These are phyloP conservation scores for Ectropis grisescens DNA, from an alignment of 1,140 invertebrate species.

Conservation along the genomic window DNA sequence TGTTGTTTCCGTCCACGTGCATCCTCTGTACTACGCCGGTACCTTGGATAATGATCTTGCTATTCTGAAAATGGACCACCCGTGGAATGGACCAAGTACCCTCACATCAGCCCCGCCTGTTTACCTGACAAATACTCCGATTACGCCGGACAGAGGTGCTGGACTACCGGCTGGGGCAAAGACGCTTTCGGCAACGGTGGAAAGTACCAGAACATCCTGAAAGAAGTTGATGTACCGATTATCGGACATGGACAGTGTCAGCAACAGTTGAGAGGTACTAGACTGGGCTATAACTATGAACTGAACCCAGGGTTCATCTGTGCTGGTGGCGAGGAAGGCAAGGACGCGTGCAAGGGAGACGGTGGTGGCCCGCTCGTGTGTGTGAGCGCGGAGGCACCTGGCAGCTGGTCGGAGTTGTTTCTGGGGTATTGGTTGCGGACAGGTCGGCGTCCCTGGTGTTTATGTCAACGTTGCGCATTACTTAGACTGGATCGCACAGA, in stretches of 20 bases:
- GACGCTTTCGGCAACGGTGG: slow-evolving; percentile 91
- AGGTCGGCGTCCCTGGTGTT: slow-evolving; percentile 90
- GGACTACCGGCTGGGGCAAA: slow-evolving; percentile 96
- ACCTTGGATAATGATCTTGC: slow-evolving; percentile 93
- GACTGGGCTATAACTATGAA: slow-evolving; percentile 87
- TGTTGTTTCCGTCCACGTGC: slow-evolving; percentile 82
- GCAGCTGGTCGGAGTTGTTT: slow-evolving; percentile 90
- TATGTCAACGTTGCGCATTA: slow-evolving; percentile 90
- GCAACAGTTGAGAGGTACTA: slow-evolving; percentile 82
- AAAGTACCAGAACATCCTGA: slow-evolving; percentile 92
- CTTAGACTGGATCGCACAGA: slow-evolving; percentile 87
- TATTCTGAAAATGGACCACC: slow-evolving; percentile 84
- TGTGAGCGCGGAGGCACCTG: slow-evolving; percentile 88
- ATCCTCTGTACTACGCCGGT: slow-evolving; percentile 93
- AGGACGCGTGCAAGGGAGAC: slow-evolving; percentile 93
- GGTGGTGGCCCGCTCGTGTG: slow-evolving; percentile 92
- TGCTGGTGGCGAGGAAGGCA: slow-evolving; percentile 93
- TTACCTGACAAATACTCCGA: slow-evolving; percentile 85
- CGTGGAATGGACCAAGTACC: slow-evolving; percentile 85
- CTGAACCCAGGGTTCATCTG: slow-evolving; percentile 91
- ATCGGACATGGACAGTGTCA: slow-evolving; percentile 84
- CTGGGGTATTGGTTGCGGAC: slow-evolving; percentile 92
- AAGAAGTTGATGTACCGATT: slow-evolving; percentile 91
- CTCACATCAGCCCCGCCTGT: slow-evolving; percentile 92
- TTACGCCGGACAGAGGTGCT: slow-evolving; percentile 85